A percentile compares a stretch with the other conserved stretches of the same genome.
phyloP scores from a whole-genome alignment of 2,888 invertebrate genomes.

The Colletes collaris region DNA sequence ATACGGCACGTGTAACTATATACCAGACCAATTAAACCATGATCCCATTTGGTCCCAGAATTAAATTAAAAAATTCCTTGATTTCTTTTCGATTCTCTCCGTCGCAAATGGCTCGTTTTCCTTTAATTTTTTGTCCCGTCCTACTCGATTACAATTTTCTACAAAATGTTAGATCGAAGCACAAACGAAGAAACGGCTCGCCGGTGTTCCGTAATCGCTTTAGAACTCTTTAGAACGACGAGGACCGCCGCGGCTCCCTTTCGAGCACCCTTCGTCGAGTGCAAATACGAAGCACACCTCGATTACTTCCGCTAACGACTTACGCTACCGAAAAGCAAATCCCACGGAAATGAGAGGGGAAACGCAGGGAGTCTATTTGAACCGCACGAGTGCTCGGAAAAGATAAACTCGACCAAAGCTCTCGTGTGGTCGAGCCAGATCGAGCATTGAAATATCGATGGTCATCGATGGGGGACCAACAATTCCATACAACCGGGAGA shows the following conservation, averaged over 20 bases:
- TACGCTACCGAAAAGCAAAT: slow-evolving; percentile 49
- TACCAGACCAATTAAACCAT: too few relatives aligned
- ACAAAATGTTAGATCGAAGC: too few relatives aligned
- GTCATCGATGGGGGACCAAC: too few relatives aligned
- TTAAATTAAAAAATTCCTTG: too few relatives aligned
- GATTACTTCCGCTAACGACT: slow-evolving; percentile 49
- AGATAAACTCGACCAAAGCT: slow-evolving; percentile 3
- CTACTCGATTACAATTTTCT: too few relatives aligned
- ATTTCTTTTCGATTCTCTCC: too few relatives aligned
- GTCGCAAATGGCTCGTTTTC: too few relatives aligned
- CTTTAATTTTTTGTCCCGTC: not conserved
- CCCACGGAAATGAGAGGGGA: slow-evolving; percentile 1
- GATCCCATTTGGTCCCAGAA: too few relatives aligned
- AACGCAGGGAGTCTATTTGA: slow-evolving; percentile 15
- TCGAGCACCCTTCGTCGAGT: slow-evolving; percentile 43
- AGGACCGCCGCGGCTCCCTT: slow-evolving; percentile 24
- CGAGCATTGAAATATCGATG: too few relatives aligned
- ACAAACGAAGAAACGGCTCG: not conserved
- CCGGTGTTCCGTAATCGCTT: slow-evolving; percentile 36
- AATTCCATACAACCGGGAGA: too few relatives aligned
- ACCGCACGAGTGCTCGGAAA: slow-evolving; percentile 17
- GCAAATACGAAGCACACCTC: slow-evolving; percentile 49
- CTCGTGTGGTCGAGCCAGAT: too few relatives aligned
- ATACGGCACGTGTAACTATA: too few relatives aligned
- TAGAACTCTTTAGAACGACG: slow-evolving; percentile 32